Conservation (phyloP, 2,888 invertebrate genomes). For the Diogma glabrata region DNA sequence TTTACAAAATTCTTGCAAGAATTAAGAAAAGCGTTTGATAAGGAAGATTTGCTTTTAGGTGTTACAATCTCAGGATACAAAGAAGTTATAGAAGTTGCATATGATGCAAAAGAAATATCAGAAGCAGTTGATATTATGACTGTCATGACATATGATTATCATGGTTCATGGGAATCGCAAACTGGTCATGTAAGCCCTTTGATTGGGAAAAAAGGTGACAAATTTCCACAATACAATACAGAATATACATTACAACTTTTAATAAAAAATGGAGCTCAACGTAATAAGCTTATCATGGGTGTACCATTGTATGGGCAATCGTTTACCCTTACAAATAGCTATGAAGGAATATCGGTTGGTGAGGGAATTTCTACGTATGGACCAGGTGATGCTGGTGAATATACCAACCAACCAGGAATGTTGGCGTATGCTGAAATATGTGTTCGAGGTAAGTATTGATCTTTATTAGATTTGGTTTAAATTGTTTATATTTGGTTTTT, state of each 20-base stretch:
- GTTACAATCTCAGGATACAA: constrained; percentile 82
- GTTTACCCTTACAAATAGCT: constrained; percentile 48
- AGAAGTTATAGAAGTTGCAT: constrained; percentile 77
- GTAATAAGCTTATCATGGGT: constrained; percentile 65
- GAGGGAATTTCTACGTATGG: constrained; percentile 57
- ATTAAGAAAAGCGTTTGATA: constrained; percentile 29
- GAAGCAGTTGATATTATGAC: constrained; percentile 65
- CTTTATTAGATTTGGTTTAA: constrained; percentile 1
- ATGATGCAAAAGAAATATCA: constrained; percentile 62
- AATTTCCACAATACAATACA: constrained; percentile 63
- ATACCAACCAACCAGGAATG: constrained; percentile 79
- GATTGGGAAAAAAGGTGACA: constrained; percentile 50
- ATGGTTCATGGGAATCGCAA: constrained; percentile 74
- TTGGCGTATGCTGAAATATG: constrained; percentile 79
- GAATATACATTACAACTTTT: constrained; percentile 72
- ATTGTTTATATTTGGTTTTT: constrained; percentile 20
- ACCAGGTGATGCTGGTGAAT: constrained; percentile 68
- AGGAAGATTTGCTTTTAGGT: constrained; percentile 53
- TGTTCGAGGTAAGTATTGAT: constrained; percentile 35
- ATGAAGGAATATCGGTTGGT: constrained; percentile 29
- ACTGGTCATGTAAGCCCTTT: constrained; percentile 77
- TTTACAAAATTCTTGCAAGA: constrained; percentile 65
- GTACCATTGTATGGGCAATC: constrained; percentile 81
- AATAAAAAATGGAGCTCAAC: constrained; percentile 59
- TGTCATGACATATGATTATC: constrained; percentile 81